phyloP scores from a whole-genome alignment of 2,888 invertebrate species.

The Chorisops tibialis region DNA sequence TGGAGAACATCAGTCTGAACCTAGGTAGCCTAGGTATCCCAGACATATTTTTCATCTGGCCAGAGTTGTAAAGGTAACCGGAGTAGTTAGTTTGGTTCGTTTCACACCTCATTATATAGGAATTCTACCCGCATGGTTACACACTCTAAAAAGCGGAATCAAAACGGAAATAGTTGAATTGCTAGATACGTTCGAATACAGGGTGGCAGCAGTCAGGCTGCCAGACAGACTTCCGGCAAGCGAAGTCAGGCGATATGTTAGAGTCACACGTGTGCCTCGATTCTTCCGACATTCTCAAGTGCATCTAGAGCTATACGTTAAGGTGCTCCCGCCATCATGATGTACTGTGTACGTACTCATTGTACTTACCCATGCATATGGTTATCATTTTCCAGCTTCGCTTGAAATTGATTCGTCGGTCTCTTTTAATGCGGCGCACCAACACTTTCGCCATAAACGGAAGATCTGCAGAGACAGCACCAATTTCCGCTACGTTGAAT shows the following conservation, averaged over 20 bases:
- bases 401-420: constrained; percentile 53
- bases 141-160: background rate
- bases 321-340: no score
- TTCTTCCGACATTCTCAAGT: no score
- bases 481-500: constrained; percentile 57
- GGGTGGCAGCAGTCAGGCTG: no score
- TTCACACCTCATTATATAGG: constrained; percentile 7
- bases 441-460: constrained; percentile 55
- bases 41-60: constrained; percentile 14
- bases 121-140: constrained; percentile 1
- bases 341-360: background rate
- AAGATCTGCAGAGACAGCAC: constrained; percentile 54
- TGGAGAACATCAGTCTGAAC: background rate
- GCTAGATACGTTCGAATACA: no score
- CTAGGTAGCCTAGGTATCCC: constrained; percentile 6
- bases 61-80: constrained; percentile 14
- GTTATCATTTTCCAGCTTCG: constrained; percentile 65
- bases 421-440: constrained; percentile 52
- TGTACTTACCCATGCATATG: constrained; percentile 49
- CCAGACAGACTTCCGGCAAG: no score
- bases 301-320: no score
- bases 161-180: constrained; percentile 1
- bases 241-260: no score
- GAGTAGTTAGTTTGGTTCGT: no score
- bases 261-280: no score